phyloP scores from a whole-genome alignment of 2,888 invertebrate genomes.

The Phlogophora meticulosa region DNA sequence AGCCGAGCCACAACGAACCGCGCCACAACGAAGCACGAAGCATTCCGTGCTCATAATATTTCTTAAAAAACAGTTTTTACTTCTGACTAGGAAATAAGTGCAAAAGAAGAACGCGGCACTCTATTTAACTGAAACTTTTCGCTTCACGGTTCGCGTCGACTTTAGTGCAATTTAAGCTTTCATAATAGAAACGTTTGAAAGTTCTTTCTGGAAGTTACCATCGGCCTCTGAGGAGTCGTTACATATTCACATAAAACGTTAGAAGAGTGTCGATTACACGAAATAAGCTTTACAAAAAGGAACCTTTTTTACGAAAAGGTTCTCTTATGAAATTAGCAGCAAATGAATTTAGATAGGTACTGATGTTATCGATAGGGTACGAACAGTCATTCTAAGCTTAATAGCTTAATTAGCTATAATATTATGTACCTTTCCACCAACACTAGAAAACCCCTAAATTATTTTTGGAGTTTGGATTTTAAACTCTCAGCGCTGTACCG shows the following conservation, averaged over 20 bases:
- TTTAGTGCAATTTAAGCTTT: conserved; percentile 80
- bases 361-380: conserved; percentile 21
- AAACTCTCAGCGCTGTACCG: too few species aligned
- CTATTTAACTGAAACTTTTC: conserved; percentile 77
- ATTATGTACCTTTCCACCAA: too few species aligned
- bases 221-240: conserved; percentile 48
- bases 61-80: conserved; percentile 42
- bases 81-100: conserved; percentile 56
- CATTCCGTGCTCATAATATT: conserved; percentile 33
- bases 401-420: conserved; percentile 51
- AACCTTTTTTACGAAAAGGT: conserved; percentile 14
- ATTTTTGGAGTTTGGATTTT: too few species aligned
- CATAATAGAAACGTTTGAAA: conserved; percentile 74
- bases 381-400: conserved; percentile 43
- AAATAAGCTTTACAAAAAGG: conserved; percentile 25
- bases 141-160: conserved; percentile 76
- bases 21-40: conserved; percentile 17
- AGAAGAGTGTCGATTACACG: conserved; percentile 25
- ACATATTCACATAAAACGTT: conserved; percentile 53
- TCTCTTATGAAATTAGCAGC: conserved; percentile 30
- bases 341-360: conserved; percentile 13
- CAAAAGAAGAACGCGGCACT: conserved; percentile 69
- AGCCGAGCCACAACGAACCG: conserved; percentile 1
- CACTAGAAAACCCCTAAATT: too few species aligned
- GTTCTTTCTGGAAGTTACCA: conserved; percentile 55